Percentiles rank a stretch among this genome's conserved stretches.
Conservation (phyloP, 2,888 invertebrate species). For the Pantelozetes paolii region DNA sequence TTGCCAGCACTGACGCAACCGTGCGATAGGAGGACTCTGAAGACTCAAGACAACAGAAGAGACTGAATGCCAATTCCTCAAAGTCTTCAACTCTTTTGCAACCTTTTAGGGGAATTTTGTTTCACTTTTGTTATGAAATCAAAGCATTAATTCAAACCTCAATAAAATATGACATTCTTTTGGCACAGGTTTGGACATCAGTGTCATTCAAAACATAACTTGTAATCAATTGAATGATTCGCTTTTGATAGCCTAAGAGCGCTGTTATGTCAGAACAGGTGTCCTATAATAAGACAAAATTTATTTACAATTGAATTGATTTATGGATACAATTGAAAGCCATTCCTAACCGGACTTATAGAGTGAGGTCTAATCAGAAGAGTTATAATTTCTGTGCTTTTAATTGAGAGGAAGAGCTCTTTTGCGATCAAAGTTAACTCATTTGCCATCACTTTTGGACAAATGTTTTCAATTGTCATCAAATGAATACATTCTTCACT, state of each 20-base stretch:
- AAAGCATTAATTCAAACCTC: no score
- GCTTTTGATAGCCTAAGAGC: slow-evolving; percentile 33
- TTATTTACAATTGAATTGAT: no score
- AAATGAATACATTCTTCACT: background rate
- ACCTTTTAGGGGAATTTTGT: background rate
- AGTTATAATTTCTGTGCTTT: slow-evolving; percentile 37
- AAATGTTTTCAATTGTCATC: background rate
- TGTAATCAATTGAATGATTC: slow-evolving; percentile 35
- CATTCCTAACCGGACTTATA: slow-evolving; percentile 16
- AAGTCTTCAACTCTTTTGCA: background rate
- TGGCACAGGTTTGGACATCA: slow-evolving; percentile 11
- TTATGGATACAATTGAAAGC: background rate
- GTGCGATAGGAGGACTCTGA: slow-evolving; percentile 38
- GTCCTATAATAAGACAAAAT: slow-evolving; percentile 12
- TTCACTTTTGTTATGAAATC: no score
- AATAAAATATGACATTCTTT: slow-evolving; percentile 33
- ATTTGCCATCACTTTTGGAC: slow-evolving; percentile 28
- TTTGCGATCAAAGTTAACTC: slow-evolving; percentile 36
- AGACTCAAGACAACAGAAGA: slow-evolving; percentile 28
- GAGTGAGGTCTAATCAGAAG: slow-evolving; percentile 20
- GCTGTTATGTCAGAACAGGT: slow-evolving; percentile 34
- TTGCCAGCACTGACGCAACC: slow-evolving; percentile 36
- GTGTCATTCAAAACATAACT: slow-evolving; percentile 23
- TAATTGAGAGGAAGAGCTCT: slow-evolving; percentile 28
- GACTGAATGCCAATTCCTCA: slow-evolving; percentile 35